Evolutionary conservation across 2,113 vertebrate genomes (phyloP).

Genomic region (Stegastes partitus): DNA sequence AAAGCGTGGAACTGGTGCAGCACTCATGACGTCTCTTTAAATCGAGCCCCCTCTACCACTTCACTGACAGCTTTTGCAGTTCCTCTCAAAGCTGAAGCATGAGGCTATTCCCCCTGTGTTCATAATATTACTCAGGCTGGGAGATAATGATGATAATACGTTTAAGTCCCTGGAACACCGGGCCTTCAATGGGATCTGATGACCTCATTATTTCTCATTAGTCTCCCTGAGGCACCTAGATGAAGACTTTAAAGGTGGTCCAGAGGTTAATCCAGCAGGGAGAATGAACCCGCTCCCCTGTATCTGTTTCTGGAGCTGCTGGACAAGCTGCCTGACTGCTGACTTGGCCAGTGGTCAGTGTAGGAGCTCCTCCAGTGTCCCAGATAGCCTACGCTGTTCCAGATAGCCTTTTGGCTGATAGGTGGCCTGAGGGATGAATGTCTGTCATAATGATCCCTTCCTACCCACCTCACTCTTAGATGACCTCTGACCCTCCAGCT

Average conservation of each 20-base stretch:
- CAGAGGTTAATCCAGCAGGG: conserved; percentile 79
- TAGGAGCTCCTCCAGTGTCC: conserved; percentile 61
- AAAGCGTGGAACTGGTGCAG: conserved; percentile 12
- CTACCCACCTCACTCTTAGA: conserved; percentile 45
- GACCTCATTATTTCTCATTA: conserved; percentile 86
- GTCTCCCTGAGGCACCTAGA: conserved; percentile 77
- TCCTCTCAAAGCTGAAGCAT: conserved; percentile 35
- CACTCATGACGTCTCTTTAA: conserved; percentile 17
- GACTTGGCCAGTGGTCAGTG: conserved; percentile 28
- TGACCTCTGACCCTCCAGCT: conserved; percentile 67
- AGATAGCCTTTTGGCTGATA: conserved; percentile 75
- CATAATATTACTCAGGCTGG: conserved; percentile 59
- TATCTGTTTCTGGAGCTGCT: conserved; percentile 70
- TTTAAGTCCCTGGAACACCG: conserved; percentile 74
- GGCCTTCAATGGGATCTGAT: conserved; percentile 73
- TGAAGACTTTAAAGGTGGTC: conserved; percentile 82
- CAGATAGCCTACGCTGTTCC: conserved; percentile 56
- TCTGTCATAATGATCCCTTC: conserved; percentile 60
- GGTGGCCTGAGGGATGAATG: conserved; percentile 52
- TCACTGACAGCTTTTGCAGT: conserved; percentile 33
- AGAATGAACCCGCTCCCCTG: conserved; percentile 72
- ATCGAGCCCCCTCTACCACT: neutral
- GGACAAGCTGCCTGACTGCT: conserved; percentile 42
- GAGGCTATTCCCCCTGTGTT: conserved; percentile 24
- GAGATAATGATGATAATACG: conserved; percentile 78